Evolutionary conservation across 2,888 invertebrate species (phyloP).

Genomic region (Phengaris alcon): DNA sequence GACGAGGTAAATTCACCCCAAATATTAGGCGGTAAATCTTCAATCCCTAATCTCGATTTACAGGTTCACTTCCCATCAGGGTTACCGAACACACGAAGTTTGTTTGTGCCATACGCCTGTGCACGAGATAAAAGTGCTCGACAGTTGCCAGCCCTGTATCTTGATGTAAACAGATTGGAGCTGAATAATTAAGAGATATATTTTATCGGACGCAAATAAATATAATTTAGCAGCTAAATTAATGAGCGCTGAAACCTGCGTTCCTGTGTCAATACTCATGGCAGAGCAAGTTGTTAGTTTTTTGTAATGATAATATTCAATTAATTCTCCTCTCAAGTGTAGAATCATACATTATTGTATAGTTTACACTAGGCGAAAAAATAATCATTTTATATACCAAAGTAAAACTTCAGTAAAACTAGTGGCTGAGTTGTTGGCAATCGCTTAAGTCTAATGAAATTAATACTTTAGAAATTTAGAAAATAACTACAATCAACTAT

Average conservation of each 20-base stretch:
- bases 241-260: not conserved
- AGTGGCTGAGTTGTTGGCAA: no score
- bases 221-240: not conserved
- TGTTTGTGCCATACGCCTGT: not conserved
- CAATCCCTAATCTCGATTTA: conserved; percentile 14
- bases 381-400: no score
- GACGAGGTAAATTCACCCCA: not conserved
- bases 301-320: no score
- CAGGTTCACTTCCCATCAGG: not conserved
- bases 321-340: no score
- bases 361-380: no score
- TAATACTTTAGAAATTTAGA: no score
- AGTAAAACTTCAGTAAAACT: no score
- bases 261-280: not conserved
- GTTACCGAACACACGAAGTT: not conserved
- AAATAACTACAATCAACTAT: no score
- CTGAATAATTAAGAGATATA: not conserved
- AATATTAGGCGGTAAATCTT: conserved; percentile 10
- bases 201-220: conserved; percentile 7
- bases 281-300: not conserved
- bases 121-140: not conserved
- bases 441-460: no score
- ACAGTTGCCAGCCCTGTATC: not conserved
- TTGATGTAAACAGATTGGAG: conserved; percentile 4
- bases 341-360: no score